Evolutionary conservation across 2,888 invertebrate genomes (phyloP).

Genomic region (Punctoribates punctum): DNA sequence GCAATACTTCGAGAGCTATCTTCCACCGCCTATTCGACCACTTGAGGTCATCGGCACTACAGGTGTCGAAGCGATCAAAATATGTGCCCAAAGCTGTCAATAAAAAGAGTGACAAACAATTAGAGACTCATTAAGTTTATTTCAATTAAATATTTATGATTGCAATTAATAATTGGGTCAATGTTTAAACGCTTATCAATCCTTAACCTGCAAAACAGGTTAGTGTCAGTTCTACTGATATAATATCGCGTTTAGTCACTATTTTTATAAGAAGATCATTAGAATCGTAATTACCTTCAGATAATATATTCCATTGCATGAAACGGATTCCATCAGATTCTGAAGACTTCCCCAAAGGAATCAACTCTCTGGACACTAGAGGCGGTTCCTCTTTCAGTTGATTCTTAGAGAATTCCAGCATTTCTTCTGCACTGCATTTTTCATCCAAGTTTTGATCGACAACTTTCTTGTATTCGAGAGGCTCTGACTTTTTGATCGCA

Average conservation of each 20-base stretch:
- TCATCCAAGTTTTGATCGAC: neutral
- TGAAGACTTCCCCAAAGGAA: neutral
- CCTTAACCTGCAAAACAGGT: constrained; percentile 14
- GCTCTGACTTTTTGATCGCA: constrained; percentile 5
- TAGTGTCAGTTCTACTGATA: neutral
- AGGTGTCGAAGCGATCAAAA: constrained; percentile 68
- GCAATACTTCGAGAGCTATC: constrained; percentile 67
- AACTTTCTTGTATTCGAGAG: constrained; percentile 29
- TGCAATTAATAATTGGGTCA: constrained; percentile 28
- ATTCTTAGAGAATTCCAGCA: neutral
- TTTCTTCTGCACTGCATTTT: neutral
- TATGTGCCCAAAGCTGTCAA: constrained; percentile 64
- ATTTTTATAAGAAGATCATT: neutral
- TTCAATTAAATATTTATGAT: constrained; percentile 7
- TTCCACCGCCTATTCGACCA: constrained; percentile 66
- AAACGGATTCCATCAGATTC: constrained; percentile 51
- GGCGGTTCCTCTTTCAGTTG: neutral
- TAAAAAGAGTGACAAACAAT: neutral
- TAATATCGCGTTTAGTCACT: neutral
- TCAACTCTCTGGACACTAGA: neutral
- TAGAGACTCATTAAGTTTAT: neutral
- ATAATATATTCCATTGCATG: constrained; percentile 68
- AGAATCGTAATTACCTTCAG: no score
- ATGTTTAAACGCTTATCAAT: constrained; percentile 20
- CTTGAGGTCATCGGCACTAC: constrained; percentile 66